phyloP scores from a whole-genome alignment of 2,113 vertebrate species.

The Podarcis raffonei region DNA sequence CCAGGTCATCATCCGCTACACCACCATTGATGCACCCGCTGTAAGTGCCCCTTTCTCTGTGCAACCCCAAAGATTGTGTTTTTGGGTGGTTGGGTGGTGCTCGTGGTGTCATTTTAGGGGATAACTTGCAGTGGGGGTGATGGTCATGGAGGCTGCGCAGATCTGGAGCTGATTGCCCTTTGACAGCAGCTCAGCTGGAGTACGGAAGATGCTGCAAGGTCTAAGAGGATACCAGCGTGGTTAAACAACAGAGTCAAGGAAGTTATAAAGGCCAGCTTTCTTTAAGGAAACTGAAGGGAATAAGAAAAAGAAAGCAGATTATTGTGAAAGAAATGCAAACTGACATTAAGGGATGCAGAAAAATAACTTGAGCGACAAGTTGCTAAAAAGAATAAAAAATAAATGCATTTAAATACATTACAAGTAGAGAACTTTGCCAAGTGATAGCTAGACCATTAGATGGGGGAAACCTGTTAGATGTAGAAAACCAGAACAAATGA shows the following conservation, averaged over 20 bases:
- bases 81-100: not conserved
- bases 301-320: not conserved
- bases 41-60: conserved; percentile 74
- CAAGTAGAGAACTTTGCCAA: not conserved
- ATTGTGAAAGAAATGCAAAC: too few relatives aligned
- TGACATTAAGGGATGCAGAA: not conserved
- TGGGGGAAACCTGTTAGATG: too few relatives aligned
- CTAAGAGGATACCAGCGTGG: too few relatives aligned
- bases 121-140: not conserved
- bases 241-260: not conserved
- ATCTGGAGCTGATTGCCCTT: not conserved
- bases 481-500: not conserved
- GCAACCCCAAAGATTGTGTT: not conserved
- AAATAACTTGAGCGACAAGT: not conserved
- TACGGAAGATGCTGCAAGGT: not conserved
- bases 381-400: not conserved
- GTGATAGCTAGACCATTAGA: too few relatives aligned
- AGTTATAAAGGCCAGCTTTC: not conserved
- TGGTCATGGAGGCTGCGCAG: not conserved
- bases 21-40: conserved; percentile 89
- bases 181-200: not conserved
- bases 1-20: conserved; percentile 90
- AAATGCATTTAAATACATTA: not conserved
- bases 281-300: not conserved
- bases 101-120: not conserved